These are phyloP conservation scores for Rattus norvegicus DNA, from an alignment of 2,113 vertebrate genomes.

Conservation along the genomic window GRCr8 NC_086034.1:29043501-29044000, in stretches of 20 bases:
- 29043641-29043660: not conserved
- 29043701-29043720: constrained; percentile 1
- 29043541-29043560: not conserved
- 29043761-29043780: not conserved
- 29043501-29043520: constrained; percentile 3
- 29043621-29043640: not conserved
- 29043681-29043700: not conserved
- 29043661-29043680: not conserved
- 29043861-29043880: constrained; percentile 24
- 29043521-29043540: not conserved
- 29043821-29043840: not conserved
- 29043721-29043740: not conserved
- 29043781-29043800: not conserved
- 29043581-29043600: not conserved
- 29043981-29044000: not conserved
- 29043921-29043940: not conserved
- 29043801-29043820: not conserved
- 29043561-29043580: not conserved
- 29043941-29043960: not conserved
- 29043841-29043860: constrained; percentile 24
- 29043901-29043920: not conserved
- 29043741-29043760: not conserved
- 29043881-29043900: constrained; percentile 38
- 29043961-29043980: not conserved
- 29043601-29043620: not conserved